phyloP scores from a whole-genome alignment of 1,140 invertebrate species.

The Trichogramma pretiosum region DNA sequence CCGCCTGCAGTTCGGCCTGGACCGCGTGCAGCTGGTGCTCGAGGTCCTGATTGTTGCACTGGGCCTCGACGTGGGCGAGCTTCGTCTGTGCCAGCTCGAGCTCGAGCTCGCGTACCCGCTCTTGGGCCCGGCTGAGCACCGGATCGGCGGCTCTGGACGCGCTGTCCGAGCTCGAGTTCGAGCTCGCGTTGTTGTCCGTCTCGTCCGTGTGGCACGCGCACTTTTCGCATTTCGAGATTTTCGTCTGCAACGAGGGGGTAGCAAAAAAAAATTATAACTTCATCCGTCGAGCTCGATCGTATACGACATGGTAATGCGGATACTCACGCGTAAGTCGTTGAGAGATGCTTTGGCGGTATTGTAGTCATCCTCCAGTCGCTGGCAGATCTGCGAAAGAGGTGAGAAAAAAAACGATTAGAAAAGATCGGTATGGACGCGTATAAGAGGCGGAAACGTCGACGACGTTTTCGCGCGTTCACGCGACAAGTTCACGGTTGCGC shows the following conservation, averaged over 20 bases:
- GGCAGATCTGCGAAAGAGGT: constrained; percentile 60
- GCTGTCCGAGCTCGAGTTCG: constrained; percentile 24
- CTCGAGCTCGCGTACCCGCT: constrained; percentile 82
- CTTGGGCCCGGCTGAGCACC: constrained; percentile 44
- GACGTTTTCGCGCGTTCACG: too few relatives aligned
- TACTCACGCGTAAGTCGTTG: constrained; percentile 52
- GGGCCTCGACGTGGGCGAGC: constrained; percentile 90
- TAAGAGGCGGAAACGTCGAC: too few relatives aligned
- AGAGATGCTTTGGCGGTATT: constrained; percentile 52
- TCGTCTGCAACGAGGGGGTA: constrained; percentile 37
- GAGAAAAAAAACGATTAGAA: constrained; percentile 16
- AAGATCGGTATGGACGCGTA: too few relatives aligned
- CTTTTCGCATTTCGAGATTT: constrained; percentile 50
- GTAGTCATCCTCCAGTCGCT: constrained; percentile 78
- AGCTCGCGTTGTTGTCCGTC: constrained; percentile 3
- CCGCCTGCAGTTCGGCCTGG: constrained; percentile 69
- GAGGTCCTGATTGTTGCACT: constrained; percentile 93
- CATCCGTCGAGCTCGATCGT: neutral
- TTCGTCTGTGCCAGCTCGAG: constrained; percentile 94
- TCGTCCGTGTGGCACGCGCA: constrained; percentile 41
- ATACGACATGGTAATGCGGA: neutral
- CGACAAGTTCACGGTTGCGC: too few relatives aligned
- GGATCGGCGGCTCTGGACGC: constrained; percentile 37
- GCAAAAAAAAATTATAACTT: constrained; percentile 15
- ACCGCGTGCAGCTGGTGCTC: constrained; percentile 84